phyloP scores from a whole-genome alignment of 1,140 invertebrate species.

The Zeugodacus cucurbitae region DNA sequence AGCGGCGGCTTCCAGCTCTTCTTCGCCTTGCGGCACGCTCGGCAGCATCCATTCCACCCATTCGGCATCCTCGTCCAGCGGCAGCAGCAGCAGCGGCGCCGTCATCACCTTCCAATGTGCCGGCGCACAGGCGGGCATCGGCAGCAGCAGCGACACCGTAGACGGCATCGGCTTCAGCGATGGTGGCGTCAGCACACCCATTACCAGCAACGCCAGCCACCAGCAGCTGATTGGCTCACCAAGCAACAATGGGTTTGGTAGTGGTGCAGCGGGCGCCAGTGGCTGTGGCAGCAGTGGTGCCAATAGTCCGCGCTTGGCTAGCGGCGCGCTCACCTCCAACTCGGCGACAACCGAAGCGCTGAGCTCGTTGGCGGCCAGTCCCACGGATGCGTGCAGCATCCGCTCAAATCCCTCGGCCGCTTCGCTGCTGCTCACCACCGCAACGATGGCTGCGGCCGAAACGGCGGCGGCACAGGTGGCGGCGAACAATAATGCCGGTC shows the following conservation, averaged over 20 bases:
- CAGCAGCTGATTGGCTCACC: conserved; percentile 54
- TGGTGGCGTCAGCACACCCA: neutral
- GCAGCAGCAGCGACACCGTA: conserved; percentile 47
- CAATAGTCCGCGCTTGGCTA: conserved; percentile 54
- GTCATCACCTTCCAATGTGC: conserved; percentile 58
- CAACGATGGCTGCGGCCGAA: conserved; percentile 57
- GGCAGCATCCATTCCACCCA: conserved; percentile 61
- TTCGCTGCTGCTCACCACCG: conserved; percentile 58
- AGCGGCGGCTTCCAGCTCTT: conserved; percentile 43
- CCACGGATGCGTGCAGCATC: conserved; percentile 63
- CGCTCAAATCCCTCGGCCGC: conserved; percentile 64
- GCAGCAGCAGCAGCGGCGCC: conserved; percentile 53
- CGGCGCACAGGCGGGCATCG: conserved; percentile 5
- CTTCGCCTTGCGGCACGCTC: conserved; percentile 57
- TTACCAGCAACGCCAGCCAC: conserved; percentile 38
- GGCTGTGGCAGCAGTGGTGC: conserved; percentile 41
- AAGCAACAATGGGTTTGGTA: conserved; percentile 21
- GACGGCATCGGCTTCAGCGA: conserved; percentile 42
- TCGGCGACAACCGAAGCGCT: conserved; percentile 51
- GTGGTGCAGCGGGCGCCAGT: neutral
- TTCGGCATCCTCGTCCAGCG: conserved; percentile 60
- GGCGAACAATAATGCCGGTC: neutral
- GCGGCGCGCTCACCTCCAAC: conserved; percentile 37
- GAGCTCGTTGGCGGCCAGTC: conserved; percentile 62
- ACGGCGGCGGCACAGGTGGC: conserved; percentile 54